These are phyloP conservation scores for Halichoeres trimaculatus DNA, from an alignment of 2,113 vertebrate species.

Conservation along the genomic window DNA sequence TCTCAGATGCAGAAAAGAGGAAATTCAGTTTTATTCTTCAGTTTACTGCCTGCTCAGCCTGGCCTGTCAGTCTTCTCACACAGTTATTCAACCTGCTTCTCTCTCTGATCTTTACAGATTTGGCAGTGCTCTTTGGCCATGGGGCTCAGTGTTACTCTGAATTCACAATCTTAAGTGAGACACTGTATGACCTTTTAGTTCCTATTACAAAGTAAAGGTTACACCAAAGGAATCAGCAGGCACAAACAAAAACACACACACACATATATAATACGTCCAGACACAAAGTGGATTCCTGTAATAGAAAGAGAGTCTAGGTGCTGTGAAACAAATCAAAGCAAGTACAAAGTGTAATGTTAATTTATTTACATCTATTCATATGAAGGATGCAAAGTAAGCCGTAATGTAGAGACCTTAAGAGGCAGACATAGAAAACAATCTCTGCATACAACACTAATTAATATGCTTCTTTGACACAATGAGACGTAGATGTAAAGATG, in stretches of 20 bases:
- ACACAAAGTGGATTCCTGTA: background rate
- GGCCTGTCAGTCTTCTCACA: constrained; percentile 24
- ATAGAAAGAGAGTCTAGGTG: background rate
- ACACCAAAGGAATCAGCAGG: constrained; percentile 22
- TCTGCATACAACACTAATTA: background rate
- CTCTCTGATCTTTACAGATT: constrained; percentile 41
- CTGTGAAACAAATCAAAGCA: background rate
- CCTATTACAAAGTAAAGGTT: constrained; percentile 69
- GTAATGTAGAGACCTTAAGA: background rate
- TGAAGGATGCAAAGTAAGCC: background rate
- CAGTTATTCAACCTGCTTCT: constrained; percentile 43
- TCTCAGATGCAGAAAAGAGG: constrained; percentile 64
- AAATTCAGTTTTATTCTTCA: constrained; percentile 56
- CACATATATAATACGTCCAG: constrained; percentile 1
- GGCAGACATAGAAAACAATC: background rate
- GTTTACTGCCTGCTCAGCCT: constrained; percentile 21
- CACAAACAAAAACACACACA: constrained; percentile 29
- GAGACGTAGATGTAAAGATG: background rate
- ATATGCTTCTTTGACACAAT: background rate
- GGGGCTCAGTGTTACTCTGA: constrained; percentile 40
- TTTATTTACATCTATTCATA: constrained; percentile 13
- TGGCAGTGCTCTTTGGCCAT: constrained; percentile 28
- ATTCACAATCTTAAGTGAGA: constrained; percentile 63
- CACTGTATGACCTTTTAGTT: constrained; percentile 70
- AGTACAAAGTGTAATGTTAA: background rate